Evolutionary conservation across 2,888 invertebrate species (phyloP).

Genomic region (Leptinotarsa rubiginosa): DNA sequence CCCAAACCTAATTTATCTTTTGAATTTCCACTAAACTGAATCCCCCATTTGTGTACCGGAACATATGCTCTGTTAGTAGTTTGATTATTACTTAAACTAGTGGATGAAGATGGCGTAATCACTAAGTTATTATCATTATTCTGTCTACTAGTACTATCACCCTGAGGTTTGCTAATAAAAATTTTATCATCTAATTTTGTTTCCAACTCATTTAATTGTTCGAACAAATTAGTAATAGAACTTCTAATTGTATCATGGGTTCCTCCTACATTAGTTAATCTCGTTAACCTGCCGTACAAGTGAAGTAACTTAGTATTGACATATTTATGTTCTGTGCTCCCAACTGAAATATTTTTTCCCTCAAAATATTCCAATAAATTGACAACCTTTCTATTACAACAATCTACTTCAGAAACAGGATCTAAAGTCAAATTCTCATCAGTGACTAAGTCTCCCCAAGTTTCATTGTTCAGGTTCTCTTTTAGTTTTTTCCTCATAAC

Average conservation of each 20-base stretch:
- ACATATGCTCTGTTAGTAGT: slow-evolving; percentile 6
- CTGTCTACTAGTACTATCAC: background rate
- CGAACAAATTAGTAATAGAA: slow-evolving; percentile 19
- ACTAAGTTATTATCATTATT: background rate
- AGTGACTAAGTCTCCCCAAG: slow-evolving; percentile 13
- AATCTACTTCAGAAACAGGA: slow-evolving; percentile 19
- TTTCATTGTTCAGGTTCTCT: background rate
- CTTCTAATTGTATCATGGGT: background rate
- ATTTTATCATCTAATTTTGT: slow-evolving; percentile 23
- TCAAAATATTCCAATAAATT: slow-evolving; percentile 4
- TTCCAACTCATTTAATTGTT: slow-evolving; percentile 8
- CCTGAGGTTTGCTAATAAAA: background rate
- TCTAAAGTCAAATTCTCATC: background rate
- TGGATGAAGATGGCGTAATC: background rate
- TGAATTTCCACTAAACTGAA: slow-evolving; percentile 9
- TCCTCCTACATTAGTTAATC: background rate
- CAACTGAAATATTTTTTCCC: background rate
- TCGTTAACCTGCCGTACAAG: slow-evolving; percentile 24
- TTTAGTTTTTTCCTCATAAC: slow-evolving; percentile 7
- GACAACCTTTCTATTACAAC: slow-evolving; percentile 20
- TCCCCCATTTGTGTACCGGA: slow-evolving; percentile 20
- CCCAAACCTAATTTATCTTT: slow-evolving; percentile 15
- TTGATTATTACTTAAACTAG: background rate
- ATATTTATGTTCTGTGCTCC: slow-evolving; percentile 12
- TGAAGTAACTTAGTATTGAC: slow-evolving; percentile 23